A percentile compares a stretch with the other conserved stretches of the same genome.
Evolutionary conservation across 1,140 invertebrate species (phyloP).

Genomic region (Bombus superbus): DNA sequence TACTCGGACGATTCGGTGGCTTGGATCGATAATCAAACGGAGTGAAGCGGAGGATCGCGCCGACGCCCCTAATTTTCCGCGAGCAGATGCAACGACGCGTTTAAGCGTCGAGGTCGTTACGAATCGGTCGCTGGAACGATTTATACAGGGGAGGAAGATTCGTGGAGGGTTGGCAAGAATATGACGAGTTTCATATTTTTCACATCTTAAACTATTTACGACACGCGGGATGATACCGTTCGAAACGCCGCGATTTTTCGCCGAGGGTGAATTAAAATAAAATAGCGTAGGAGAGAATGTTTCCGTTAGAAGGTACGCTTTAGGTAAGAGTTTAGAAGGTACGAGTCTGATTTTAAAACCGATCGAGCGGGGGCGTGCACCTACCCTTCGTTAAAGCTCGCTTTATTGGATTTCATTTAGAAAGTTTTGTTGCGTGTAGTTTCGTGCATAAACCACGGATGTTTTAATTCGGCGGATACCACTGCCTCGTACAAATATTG

Average conservation of each 20-base stretch:
- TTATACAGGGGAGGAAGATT: background rate
- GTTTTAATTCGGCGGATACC: background rate
- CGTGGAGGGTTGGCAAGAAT: background rate
- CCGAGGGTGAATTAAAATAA: background rate
- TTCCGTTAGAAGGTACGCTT: background rate
- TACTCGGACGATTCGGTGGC: conserved; percentile 40
- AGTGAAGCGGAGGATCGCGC: conserved; percentile 10
- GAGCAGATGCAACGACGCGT: background rate
- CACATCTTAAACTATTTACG: background rate
- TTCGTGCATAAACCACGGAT: background rate
- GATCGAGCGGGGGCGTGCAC: background rate
- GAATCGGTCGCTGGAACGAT: background rate
- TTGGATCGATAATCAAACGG: conserved; percentile 53
- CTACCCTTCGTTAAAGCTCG: conserved; percentile 5
- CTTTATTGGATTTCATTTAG: conserved; percentile 22
- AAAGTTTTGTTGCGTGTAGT: background rate
- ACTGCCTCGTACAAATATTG: background rate
- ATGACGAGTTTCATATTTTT: background rate
- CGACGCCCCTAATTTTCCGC: conserved; percentile 36
- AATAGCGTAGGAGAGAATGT: background rate
- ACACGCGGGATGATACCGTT: background rate
- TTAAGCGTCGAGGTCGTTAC: background rate
- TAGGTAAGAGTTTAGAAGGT: background rate
- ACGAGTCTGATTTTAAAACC: background rate
- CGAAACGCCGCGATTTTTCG: background rate